phyloP scores from a whole-genome alignment of 37 sponge, comb jelly and placozoan species.

The Halisarca cf. caerulea region DNA sequence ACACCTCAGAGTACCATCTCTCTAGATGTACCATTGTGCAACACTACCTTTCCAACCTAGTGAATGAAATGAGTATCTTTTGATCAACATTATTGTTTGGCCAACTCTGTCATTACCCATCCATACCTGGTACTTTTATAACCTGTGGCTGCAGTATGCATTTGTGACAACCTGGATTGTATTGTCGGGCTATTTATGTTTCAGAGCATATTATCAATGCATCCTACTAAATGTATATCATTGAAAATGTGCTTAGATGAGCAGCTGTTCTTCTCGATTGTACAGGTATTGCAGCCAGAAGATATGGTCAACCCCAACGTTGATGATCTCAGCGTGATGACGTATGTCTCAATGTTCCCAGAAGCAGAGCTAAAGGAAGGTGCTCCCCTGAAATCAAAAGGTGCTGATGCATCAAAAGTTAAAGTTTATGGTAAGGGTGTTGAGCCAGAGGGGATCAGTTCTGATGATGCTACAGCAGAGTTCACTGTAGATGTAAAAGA shows the following conservation, averaged over 20 bases:
- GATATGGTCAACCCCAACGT: constrained; percentile 82
- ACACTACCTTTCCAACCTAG: no score
- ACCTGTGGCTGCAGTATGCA: not conserved
- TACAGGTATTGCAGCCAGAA: constrained; percentile 65
- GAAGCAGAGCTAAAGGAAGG: constrained; percentile 67
- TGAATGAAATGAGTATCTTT: no score
- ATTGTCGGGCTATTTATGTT: not conserved
- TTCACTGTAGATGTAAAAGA: constrained; percentile 36
- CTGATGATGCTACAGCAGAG: not conserved
- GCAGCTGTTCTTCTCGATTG: not conserved
- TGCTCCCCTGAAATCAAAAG: constrained; percentile 49
- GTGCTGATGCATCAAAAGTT: constrained; percentile 50
- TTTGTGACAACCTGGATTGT: not conserved
- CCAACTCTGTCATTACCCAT: no score
- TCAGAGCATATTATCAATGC: not conserved
- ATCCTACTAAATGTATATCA: no score
- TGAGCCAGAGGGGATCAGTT: constrained; percentile 41
- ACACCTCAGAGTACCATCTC: no score
- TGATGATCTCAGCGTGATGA: constrained; percentile 86
- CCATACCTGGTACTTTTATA: not conserved
- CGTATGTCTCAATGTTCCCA: constrained; percentile 81
- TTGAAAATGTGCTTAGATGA: no score
- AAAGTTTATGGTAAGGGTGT: constrained; percentile 58
- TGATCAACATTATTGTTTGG: no score
- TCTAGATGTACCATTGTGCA: no score